A percentile compares a stretch with the other conserved stretches of the same genome.
phyloP scores from a whole-genome alignment of 2,113 vertebrate genomes.

The Oplegnathus fasciatus region DNA sequence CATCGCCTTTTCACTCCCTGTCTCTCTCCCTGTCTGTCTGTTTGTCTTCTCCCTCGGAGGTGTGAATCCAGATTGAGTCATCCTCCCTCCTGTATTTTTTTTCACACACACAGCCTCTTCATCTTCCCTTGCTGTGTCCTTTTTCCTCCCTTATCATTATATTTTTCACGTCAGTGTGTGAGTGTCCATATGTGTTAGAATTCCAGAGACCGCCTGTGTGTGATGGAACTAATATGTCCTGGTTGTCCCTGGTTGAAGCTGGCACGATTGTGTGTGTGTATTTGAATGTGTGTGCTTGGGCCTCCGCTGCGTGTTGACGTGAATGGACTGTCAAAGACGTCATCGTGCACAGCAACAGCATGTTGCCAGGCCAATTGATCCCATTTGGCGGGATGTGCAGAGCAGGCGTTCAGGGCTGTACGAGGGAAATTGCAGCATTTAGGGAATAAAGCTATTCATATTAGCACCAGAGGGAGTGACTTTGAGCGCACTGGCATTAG shows the following conservation, averaged over 20 bases:
- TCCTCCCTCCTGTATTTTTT: not conserved
- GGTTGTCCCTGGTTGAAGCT: not conserved
- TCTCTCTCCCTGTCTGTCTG: constrained; percentile 24
- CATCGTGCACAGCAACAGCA: constrained; percentile 47
- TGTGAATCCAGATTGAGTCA: constrained; percentile 61
- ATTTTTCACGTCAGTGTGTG: not conserved
- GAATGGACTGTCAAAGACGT: constrained; percentile 61
- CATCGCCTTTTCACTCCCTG: constrained; percentile 22
- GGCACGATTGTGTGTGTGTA: not conserved
- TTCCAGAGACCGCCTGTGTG: constrained; percentile 1
- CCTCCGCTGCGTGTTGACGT: constrained; percentile 39
- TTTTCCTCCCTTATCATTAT: not conserved
- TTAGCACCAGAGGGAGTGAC: not conserved
- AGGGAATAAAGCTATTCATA: constrained; percentile 15
- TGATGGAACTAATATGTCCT: constrained; percentile 44
- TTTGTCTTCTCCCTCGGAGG: constrained; percentile 41
- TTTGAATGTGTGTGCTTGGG: not conserved
- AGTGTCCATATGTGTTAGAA: not conserved
- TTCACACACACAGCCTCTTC: not conserved
- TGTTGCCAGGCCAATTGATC: constrained; percentile 59
- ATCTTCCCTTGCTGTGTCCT: not conserved
- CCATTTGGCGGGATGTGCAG: constrained; percentile 13
- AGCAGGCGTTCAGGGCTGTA: not conserved
- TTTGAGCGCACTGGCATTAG: not conserved
- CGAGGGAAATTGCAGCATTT: not conserved